Conservation (phyloP, 2,113 vertebrate species). For the Nansenia antarctica region DNA sequence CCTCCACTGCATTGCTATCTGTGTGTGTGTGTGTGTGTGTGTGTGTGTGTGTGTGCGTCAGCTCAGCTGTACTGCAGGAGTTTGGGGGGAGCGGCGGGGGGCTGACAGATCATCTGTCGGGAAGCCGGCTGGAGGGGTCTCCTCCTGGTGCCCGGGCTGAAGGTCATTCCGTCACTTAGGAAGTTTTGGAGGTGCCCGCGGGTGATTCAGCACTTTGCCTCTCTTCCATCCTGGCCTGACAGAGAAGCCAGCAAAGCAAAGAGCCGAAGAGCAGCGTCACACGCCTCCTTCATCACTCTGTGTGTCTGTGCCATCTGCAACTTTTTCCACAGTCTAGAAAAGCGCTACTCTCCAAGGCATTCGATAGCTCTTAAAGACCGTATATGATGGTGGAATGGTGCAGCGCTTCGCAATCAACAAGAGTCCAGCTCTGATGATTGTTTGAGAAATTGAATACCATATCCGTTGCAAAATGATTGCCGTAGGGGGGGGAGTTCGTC, state of each 20-base stretch:
- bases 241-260: conserved; percentile 49
- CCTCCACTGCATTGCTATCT: conserved; percentile 53
- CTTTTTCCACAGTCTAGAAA: too few species aligned
- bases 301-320: too few species aligned
- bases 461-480: background rate
- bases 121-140: conserved; percentile 63
- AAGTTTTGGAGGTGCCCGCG: conserved; percentile 65
- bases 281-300: too few species aligned
- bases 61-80: conserved; percentile 54
- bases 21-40: conserved; percentile 31
- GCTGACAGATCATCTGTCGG: conserved; percentile 74
- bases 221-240: conserved; percentile 36
- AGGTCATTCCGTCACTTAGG: conserved; percentile 71
- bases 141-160: conserved; percentile 56
- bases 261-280: conserved; percentile 38
- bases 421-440: background rate
- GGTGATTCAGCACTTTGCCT: conserved; percentile 72
- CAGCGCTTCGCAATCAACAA: background rate
- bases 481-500: background rate
- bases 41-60: conserved; percentile 15
- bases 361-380: too few species aligned
- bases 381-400: background rate
- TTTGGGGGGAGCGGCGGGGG: conserved; percentile 55
- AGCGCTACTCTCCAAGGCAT: too few species aligned
- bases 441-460: background rate